Conservation (phyloP, 2,113 vertebrate genomes). For the Macroglossus sobrinus region DNA sequence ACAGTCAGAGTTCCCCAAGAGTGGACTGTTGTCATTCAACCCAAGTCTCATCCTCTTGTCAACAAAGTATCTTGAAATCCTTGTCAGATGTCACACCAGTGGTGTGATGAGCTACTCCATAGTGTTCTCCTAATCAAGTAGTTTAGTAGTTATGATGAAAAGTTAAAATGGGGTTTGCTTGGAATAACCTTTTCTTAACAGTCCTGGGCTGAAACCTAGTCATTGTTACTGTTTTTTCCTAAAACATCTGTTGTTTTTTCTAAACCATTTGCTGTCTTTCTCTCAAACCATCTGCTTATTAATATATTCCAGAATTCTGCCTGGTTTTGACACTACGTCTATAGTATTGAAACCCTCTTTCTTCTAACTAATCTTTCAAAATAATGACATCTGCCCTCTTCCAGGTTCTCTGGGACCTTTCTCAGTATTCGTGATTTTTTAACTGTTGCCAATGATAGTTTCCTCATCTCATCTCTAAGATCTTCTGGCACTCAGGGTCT, state of each 20-base stretch:
- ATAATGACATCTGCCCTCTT: background rate
- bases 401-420: background rate
- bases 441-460: background rate
- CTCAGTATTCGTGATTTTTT: background rate
- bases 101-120: background rate
- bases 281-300: background rate
- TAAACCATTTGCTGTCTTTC: background rate
- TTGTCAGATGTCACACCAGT: background rate
- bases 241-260: background rate
- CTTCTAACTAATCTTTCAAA: background rate
- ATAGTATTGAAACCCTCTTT: background rate
- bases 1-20: background rate
- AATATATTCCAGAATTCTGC: background rate
- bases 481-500: background rate
- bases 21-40: background rate
- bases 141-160: background rate
- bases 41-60: background rate
- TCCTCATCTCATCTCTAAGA: background rate
- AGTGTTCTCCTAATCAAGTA: background rate
- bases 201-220: background rate
- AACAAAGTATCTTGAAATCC: conserved; percentile 11
- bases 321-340: background rate
- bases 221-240: background rate
- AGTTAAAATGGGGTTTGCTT: background rate
- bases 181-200: background rate